A percentile compares a stretch with the other conserved stretches of the same genome.
phyloP scores from a whole-genome alignment of 2,113 vertebrate species.

The Struthidea cinerea region DNA sequence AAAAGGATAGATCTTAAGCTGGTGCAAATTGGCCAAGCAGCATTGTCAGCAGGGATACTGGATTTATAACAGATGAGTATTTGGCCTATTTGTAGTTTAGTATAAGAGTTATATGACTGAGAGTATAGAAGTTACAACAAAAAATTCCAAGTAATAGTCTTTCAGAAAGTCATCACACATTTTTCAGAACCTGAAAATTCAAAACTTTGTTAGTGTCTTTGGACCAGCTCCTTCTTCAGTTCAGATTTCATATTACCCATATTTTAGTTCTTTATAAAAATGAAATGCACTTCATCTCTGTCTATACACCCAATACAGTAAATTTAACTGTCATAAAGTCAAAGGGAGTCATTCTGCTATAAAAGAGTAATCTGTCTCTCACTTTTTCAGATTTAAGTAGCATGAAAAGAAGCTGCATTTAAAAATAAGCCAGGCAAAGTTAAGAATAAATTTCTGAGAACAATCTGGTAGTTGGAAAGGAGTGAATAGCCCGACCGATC shows the following conservation, averaged over 20 bases:
- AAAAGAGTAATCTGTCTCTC: background rate
- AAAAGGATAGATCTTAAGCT: background rate
- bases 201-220: background rate
- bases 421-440: background rate
- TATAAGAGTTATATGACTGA: background rate
- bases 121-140: background rate
- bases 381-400: background rate
- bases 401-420: background rate
- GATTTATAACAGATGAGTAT: background rate
- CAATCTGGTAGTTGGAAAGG: background rate
- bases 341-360: background rate
- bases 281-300: background rate
- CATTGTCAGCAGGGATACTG: background rate
- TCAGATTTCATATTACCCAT: background rate
- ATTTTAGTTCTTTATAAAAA: background rate
- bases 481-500: background rate
- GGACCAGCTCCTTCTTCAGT: background rate
- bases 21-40: background rate
- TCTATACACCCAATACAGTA: background rate
- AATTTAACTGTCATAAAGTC: background rate
- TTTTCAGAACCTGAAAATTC: background rate
- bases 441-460: background rate
- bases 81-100: background rate
- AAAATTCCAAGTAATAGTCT: background rate
- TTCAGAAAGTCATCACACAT: background rate